phyloP scores from a whole-genome alignment of 2,797 vertebrate species.

The Allenopithecus nigroviridis region DNA sequence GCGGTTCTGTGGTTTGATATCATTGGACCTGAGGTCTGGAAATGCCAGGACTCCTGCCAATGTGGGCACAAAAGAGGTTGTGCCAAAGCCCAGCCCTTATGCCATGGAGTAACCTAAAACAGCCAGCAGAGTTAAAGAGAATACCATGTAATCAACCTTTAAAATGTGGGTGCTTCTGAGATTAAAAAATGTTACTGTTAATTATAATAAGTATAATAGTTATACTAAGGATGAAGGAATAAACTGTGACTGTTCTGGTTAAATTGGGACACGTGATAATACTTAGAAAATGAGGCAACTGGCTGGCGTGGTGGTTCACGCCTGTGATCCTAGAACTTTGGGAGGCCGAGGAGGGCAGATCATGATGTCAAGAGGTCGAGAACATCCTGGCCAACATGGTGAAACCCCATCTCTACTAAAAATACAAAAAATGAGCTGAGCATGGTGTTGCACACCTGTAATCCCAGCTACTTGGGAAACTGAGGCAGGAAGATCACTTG shows the following conservation, averaged over 20 bases:
- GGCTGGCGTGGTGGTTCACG: too few species aligned
- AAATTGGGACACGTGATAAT: neutral
- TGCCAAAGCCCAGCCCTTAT: neutral
- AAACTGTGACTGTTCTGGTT: neutral
- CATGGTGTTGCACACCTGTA: too few species aligned
- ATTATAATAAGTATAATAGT: neutral
- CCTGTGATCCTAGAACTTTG: too few species aligned
- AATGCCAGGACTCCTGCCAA: fast-evolving
- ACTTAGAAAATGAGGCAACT: neutral
- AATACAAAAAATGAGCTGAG: too few species aligned
- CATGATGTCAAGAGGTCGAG: fast-evolving
- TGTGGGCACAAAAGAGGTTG: neutral
- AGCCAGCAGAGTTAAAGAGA: neutral
- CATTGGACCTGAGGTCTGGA: fast-evolving
- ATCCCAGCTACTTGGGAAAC: too few species aligned
- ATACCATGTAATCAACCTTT: neutral
- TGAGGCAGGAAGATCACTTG: too few species aligned
- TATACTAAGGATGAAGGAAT: neutral
- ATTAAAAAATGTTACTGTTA: neutral
- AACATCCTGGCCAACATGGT: too few species aligned
- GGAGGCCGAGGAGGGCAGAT: too few species aligned
- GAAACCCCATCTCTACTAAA: too few species aligned
- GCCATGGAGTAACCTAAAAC: neutral
- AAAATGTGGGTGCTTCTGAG: neutral
- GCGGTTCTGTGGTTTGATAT: neutral